Conservation (phyloP, 2,113 vertebrate species). For the Agapornis roseicollis region DNA sequence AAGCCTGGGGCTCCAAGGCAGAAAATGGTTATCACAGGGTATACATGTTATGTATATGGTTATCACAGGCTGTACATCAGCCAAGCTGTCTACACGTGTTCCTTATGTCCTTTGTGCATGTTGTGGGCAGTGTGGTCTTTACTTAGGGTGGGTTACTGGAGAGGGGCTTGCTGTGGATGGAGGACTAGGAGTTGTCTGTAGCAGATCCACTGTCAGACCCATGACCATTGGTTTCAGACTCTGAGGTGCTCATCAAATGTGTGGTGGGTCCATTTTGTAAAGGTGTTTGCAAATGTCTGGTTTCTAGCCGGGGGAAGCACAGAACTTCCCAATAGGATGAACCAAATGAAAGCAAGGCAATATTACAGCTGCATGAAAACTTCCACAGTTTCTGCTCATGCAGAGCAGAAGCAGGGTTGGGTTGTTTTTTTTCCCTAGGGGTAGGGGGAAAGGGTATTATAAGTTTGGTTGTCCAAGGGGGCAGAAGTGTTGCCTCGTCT, state of each 20-base stretch:
- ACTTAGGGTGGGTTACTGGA: rapidly evolving
- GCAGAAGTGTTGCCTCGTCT: not conserved
- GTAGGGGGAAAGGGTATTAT: not conserved
- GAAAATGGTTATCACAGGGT: too few species aligned
- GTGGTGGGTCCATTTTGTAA: not conserved
- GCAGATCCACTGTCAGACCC: not conserved
- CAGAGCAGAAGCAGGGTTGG: not conserved
- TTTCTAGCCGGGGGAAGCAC: not conserved
- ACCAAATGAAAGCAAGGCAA: not conserved
- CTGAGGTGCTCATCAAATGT: not conserved
- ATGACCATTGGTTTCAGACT: not conserved
- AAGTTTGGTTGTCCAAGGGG: not conserved
- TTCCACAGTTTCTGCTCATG: not conserved
- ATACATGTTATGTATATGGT: too few species aligned
- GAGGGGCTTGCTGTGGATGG: rapidly evolving
- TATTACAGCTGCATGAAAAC: not conserved
- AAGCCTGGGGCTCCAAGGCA: not conserved
- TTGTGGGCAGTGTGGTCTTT: not conserved
- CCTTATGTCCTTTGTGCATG: not conserved
- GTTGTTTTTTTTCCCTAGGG: not conserved
- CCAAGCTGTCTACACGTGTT: rapidly evolving
- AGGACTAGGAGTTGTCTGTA: not conserved
- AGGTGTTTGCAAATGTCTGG: not conserved
- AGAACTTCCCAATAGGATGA: not conserved
- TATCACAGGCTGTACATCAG: rapidly evolving